Percentiles rank a stretch among this genome's conserved stretches.
phyloP scores from a whole-genome alignment of 2,797 vertebrate genomes.

The Myripristis jacobus region DNA sequence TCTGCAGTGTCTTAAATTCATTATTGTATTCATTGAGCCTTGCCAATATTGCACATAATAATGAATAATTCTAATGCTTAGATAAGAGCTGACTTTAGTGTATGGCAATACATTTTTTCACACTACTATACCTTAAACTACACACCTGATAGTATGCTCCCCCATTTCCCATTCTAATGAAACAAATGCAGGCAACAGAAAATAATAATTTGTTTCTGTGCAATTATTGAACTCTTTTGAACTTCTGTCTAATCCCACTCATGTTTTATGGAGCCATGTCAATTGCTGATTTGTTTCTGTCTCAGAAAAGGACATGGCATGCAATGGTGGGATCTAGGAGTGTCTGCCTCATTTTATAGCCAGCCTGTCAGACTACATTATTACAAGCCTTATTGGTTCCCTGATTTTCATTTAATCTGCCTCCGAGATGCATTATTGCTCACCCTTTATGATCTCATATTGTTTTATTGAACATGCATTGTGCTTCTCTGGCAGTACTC shows the following conservation, averaged over 20 bases:
- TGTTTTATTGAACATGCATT: slow-evolving; percentile 88
- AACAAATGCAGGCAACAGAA: neutral
- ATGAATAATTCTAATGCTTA: slow-evolving; percentile 33
- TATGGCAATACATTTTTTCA: slow-evolving; percentile 17
- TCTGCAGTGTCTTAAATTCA: slow-evolving; percentile 26
- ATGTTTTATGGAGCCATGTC: slow-evolving; percentile 13
- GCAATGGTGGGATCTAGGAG: slow-evolving; percentile 55
- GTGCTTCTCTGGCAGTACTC: slow-evolving; percentile 80
- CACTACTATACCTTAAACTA: neutral
- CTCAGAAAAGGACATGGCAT: slow-evolving; percentile 30
- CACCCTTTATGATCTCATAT: slow-evolving; percentile 87
- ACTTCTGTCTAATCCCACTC: neutral
- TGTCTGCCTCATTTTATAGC: slow-evolving; percentile 72
- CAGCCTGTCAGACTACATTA: slow-evolving; percentile 80
- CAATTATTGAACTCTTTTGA: slow-evolving; percentile 21
- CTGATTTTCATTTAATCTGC: slow-evolving; percentile 88
- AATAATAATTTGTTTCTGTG: slow-evolving; percentile 15
- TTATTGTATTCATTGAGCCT: slow-evolving; percentile 24
- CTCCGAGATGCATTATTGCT: slow-evolving; percentile 83
- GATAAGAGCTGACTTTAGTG: slow-evolving; percentile 1
- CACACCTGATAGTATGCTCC: neutral
- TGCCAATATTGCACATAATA: slow-evolving; percentile 34
- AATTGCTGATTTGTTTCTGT: slow-evolving; percentile 41
- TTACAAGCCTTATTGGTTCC: slow-evolving; percentile 87
- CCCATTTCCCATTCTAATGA: neutral